A percentile compares a stretch with the other conserved stretches of the same genome.
phyloP scores from a whole-genome alignment of 2,113 vertebrate species.

The Rhynchopsitta pachyrhyncha region DNA sequence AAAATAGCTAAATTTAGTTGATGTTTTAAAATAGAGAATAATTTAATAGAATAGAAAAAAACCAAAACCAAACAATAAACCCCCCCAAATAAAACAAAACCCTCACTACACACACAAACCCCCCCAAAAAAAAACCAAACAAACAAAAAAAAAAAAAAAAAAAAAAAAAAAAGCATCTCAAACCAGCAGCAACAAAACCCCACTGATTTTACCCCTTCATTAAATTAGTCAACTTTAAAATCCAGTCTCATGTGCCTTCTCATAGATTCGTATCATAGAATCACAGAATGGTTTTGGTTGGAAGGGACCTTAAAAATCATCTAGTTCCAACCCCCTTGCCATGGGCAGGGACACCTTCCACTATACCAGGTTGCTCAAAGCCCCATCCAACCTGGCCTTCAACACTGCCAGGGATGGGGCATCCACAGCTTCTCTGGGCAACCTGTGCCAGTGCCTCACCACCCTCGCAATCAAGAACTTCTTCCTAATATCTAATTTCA shows the following conservation, averaged over 20 bases:
- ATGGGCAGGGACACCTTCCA: background rate
- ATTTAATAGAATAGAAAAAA: background rate
- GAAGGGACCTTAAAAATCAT: background rate
- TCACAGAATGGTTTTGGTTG: background rate
- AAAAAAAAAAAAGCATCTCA: background rate
- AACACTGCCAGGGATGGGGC: background rate
- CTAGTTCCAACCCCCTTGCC: background rate
- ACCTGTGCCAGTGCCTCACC: background rate
- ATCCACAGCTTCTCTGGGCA: background rate
- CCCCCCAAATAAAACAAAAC: background rate
- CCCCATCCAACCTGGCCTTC: background rate
- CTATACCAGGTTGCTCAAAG: background rate
- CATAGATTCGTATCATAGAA: background rate
- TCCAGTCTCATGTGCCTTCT: background rate
- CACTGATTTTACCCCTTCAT: background rate
- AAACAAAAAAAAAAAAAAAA: background rate
- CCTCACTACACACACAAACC: background rate
- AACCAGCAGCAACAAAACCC: background rate
- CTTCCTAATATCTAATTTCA: background rate
- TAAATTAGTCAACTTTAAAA: background rate
- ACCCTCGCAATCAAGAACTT: background rate
- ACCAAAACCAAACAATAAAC: background rate
- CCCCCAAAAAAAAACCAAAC: accelerated
- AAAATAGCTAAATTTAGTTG: background rate
- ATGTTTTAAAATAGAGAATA: background rate